Base-by-base conservation (phyloP, 2,113 vertebrate species). In the Sylvilagus bachmani region DNA sequence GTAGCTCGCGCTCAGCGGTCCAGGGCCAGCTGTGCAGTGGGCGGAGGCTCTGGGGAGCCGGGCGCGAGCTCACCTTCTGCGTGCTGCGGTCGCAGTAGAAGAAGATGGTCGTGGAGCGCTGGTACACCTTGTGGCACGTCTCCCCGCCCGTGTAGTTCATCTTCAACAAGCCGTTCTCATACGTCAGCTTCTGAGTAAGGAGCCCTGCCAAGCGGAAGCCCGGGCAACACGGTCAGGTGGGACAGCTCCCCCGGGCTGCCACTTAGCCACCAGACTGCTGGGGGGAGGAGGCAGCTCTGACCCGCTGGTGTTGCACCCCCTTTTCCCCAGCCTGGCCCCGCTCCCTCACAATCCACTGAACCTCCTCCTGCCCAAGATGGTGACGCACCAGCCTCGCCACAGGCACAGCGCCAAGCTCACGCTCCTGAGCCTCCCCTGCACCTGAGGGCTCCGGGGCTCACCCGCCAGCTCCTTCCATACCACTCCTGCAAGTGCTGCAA, bases 131-230 rank as follows among this genome's bases (percentile, higher is more conserved):
- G 87, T 99, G 99, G 95, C 99, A 99, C 9, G 44, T 96, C 10
- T 99, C 99, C 25, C 99, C 99, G 0, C 33, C 97, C 0, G 99
- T 99, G 95, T 99, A 99, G 98, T 99, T 99, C 92, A 99, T 98
- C 97, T 99, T 99, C 86, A 99, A 98, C 86, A 99, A 96, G 25
- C 99, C 99, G 75, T 99, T 99, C 95, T 99, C 99, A 0, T 98
- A 99, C 16, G 97, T 99, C 96, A 99, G 95, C 67, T 98, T 98
- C 97, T 99, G 98, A 89, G 98, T 99, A 5, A 93, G 64, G 87
- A 99, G 95, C 24, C 99, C 99, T 99, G 73, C n/a, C 10, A 17
- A 70, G 58, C 2, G 92, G 85, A 12, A n/a, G 79, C 44, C 6
- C 44, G 44, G 38, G 44, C 44, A 44, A 44, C 44, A 44, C 44